Evolutionary conservation across 2,113 vertebrate genomes (phyloP).

Genomic region (Syngnathoides biaculeatus): DNA sequence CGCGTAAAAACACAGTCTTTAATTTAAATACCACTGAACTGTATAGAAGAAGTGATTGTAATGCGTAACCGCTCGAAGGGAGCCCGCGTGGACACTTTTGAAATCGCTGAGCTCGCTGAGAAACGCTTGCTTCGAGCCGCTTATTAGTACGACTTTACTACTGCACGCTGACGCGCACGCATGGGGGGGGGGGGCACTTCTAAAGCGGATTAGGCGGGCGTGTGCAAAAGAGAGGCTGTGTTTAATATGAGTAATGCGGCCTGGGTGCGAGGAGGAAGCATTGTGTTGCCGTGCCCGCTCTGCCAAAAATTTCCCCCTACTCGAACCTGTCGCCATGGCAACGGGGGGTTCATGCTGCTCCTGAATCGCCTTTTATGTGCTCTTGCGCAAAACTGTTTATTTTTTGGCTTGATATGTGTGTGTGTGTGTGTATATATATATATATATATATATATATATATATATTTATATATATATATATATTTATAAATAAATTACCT

Average conservation of each 20-base stretch:
- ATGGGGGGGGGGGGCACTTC: slow-evolving; percentile 12
- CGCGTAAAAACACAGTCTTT: no score
- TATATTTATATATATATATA: no score
- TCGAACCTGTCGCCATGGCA: slow-evolving; percentile 37
- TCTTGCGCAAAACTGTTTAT: no score
- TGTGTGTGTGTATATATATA: no score
- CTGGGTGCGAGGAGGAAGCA: slow-evolving; percentile 27
- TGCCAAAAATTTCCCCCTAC: slow-evolving; percentile 43
- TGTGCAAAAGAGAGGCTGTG: slow-evolving; percentile 18
- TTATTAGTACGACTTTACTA: slow-evolving; percentile 13
- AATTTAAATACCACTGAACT: not conserved
- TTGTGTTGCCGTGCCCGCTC: slow-evolving; percentile 42
- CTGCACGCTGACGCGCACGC: slow-evolving; percentile 11
- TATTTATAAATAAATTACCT: no score
- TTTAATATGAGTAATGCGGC: slow-evolving; percentile 58
- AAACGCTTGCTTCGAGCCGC: not conserved
- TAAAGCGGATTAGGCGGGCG: slow-evolving; percentile 61
- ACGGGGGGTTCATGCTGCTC: slow-evolving; percentile 15
- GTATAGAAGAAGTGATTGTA: not conserved
- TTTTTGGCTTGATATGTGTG: no score
- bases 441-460: no score
- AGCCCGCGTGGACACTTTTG: not conserved
- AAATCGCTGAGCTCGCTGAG: not conserved
- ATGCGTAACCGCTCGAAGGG: not conserved
- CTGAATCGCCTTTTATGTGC: no score